Percentiles rank a stretch among this genome's conserved stretches.
phyloP scores from a whole-genome alignment of 2,888 invertebrate genomes.

The Ophraella communa region DNA sequence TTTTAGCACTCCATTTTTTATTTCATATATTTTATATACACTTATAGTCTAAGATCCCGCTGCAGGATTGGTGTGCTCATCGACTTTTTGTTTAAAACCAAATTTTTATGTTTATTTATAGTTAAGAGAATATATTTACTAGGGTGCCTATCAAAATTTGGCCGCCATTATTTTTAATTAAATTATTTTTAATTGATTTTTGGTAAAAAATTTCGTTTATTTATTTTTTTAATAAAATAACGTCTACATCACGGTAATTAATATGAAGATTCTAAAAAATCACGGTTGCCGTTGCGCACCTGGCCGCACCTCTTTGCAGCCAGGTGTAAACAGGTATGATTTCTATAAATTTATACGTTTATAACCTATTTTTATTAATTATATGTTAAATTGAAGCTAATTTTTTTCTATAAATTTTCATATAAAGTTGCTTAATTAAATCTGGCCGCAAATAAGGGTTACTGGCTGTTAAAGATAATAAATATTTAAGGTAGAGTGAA shows the following conservation, averaged over 20 bases:
- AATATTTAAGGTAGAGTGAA: too few relatives aligned
- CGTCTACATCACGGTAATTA: not conserved
- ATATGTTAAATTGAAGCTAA: too few relatives aligned
- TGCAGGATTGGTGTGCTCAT: not conserved
- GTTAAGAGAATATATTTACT: not conserved
- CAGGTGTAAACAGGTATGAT: not conserved
- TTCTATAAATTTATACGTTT: too few relatives aligned
- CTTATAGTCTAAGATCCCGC: not conserved
- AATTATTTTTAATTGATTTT: not conserved
- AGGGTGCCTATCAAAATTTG: not conserved
- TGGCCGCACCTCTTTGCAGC: not conserved
- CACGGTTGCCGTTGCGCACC: not conserved
- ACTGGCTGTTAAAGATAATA: too few relatives aligned
- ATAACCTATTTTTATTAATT: too few relatives aligned
- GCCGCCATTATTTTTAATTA: not conserved
- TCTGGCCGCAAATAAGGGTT: too few relatives aligned
- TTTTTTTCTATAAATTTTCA: too few relatives aligned
- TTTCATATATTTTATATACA: too few relatives aligned
- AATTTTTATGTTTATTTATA: not conserved
- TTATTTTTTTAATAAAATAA: not conserved
- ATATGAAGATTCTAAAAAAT: not conserved
- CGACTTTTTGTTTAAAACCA: not conserved
- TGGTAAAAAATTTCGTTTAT: not conserved
- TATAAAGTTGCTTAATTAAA: too few relatives aligned
- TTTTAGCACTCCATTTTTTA: too few relatives aligned